A percentile compares a stretch with the other conserved stretches of the same genome.
Evolutionary conservation across 1,140 invertebrate genomes (phyloP).

Genomic region (Lepidurus arcticus): DNA sequence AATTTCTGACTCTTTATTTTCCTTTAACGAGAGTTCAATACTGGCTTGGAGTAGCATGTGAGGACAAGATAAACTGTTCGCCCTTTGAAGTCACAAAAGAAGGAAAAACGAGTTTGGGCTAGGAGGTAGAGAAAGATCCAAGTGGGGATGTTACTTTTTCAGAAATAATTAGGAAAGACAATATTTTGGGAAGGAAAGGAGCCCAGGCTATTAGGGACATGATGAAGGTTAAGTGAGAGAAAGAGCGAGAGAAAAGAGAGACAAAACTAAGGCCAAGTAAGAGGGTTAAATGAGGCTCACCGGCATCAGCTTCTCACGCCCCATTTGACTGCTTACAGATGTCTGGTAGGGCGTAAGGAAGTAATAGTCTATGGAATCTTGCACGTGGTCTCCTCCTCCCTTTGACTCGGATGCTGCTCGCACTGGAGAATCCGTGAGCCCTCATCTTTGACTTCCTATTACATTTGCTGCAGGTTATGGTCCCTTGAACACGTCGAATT

Average conservation of each 20-base stretch:
- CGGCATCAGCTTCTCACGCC: slow-evolving; percentile 20
- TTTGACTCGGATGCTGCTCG: no score
- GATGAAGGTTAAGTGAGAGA: neutral
- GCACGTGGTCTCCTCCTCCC: neutral
- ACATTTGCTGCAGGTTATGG: slow-evolving; percentile 2
- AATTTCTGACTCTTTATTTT: neutral
- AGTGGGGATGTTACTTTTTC: neutral
- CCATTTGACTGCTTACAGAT: slow-evolving; percentile 21
- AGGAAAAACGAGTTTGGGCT: neutral
- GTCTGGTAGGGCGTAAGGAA: slow-evolving; percentile 18
- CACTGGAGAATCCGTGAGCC: no score
- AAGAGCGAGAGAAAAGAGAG: neutral
- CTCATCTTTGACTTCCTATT: neutral
- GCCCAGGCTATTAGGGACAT: slow-evolving; percentile 1
- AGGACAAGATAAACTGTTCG: slow-evolving; percentile 1
- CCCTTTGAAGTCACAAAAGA: neutral
- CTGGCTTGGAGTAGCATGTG: neutral
- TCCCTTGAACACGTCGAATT: slow-evolving; percentile 18
- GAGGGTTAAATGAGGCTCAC: slow-evolving; percentile 12
- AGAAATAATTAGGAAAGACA: slow-evolving; percentile 7
- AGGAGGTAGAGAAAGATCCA: neutral
- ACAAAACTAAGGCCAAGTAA: neutral
- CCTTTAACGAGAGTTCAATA: neutral
- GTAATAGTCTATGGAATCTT: slow-evolving; percentile 13
- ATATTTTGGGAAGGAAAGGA: slow-evolving; percentile 15